Percentiles rank a stretch among this genome's conserved stretches.
Conservation (phyloP, 2,888 invertebrate genomes). For the Polydrusus pterygomalis region DNA sequence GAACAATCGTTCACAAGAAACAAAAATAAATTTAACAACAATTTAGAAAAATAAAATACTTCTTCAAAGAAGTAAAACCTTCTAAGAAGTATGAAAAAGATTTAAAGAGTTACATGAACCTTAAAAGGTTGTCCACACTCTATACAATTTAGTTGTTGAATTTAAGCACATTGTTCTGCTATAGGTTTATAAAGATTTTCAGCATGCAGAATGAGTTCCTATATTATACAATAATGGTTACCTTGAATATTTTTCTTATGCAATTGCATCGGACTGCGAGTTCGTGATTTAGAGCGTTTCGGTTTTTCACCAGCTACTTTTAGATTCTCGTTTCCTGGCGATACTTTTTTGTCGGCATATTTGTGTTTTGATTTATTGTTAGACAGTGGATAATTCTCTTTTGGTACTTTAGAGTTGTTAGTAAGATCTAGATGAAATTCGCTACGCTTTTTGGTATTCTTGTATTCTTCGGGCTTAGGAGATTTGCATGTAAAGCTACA, state of each 20-base stretch:
- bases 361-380: slow-evolving; percentile 50
- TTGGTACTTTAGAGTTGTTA: slow-evolving; percentile 34
- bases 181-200: too few species aligned
- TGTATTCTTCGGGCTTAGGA: slow-evolving; percentile 64
- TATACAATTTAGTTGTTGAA: too few species aligned
- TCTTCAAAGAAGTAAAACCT: too few species aligned
- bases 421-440: slow-evolving; percentile 85
- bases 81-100: too few species aligned
- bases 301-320: slow-evolving; percentile 65
- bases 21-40: too few species aligned
- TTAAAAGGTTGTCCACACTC: too few species aligned
- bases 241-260: slow-evolving; percentile 65
- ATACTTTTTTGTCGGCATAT: slow-evolving; percentile 58
- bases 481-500: slow-evolving; percentile 70
- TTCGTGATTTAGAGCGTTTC: slow-evolving; percentile 69
- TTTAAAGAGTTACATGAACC: too few species aligned
- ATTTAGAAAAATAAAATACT: too few species aligned
- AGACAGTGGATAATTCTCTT: not conserved
- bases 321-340: slow-evolving; percentile 63
- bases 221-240: too few species aligned
- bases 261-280: slow-evolving; percentile 69
- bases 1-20: too few species aligned
- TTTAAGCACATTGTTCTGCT: too few species aligned
- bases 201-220: too few species aligned
- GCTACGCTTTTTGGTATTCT: slow-evolving; percentile 77